A percentile compares a stretch with the other conserved stretches of the same genome.
These are phyloP conservation scores for Chalcis sispes DNA, from an alignment of 2,888 invertebrate species.

Conservation along the genomic window DNA sequence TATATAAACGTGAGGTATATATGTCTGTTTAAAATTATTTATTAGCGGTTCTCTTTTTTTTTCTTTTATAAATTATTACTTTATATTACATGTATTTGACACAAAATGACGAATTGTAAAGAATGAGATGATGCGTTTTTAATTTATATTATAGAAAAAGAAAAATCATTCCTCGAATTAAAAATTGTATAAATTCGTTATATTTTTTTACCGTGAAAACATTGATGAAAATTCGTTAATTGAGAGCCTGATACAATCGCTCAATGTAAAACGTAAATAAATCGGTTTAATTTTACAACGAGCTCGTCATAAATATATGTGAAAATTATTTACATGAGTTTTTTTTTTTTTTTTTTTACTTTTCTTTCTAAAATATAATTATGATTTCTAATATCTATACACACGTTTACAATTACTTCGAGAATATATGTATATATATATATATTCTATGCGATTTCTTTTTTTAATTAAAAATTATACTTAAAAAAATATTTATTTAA, in stretches of 20 bases:
- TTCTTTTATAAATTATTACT: no score
- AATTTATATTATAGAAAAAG: no score
- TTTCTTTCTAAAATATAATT: slow-evolving; percentile 39
- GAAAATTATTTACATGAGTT: slow-evolving; percentile 54
- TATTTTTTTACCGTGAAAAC: slow-evolving; percentile 17
- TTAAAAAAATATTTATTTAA: slow-evolving; percentile 30
- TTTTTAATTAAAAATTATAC: slow-evolving; percentile 29
- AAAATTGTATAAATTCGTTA: no score
- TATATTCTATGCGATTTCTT: slow-evolving; percentile 13
- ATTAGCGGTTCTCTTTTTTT: no score
- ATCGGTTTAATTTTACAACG: slow-evolving; percentile 52
- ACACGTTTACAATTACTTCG: slow-evolving; percentile 34
- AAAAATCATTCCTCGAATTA: no score
- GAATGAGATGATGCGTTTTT: no score
- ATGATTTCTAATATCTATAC: slow-evolving; percentile 49
- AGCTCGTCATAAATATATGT: slow-evolving; percentile 51
- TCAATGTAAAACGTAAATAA: slow-evolving; percentile 47
- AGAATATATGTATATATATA: no score
- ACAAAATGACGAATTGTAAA: no score
- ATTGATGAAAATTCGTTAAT: slow-evolving; percentile 40
- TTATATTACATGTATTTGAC: no score
- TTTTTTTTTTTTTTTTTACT: slow-evolving; percentile 38
- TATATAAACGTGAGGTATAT: no score
- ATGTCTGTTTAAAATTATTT: no score
- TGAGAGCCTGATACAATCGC: slow-evolving; percentile 48